Evolutionary conservation across 64 coral and sea anemone species (phyloP).

Genomic region (Pocillopora verrucosa): DNA sequence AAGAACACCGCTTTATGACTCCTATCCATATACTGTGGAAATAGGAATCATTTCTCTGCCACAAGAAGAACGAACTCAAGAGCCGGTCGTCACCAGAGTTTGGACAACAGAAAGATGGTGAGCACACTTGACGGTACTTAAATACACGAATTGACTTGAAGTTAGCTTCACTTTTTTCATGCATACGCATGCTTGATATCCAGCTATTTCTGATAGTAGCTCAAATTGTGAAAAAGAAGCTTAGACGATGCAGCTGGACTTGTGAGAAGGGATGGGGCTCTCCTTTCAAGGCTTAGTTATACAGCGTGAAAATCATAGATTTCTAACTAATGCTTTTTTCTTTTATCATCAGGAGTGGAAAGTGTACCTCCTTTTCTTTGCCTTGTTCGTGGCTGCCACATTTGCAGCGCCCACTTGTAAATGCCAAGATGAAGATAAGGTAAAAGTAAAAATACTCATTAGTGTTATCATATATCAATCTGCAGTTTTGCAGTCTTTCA

Average conservation of each 20-base stretch:
- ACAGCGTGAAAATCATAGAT: neutral
- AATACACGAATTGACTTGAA: neutral
- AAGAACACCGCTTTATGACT: neutral
- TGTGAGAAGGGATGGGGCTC: too few species aligned
- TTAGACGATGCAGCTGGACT: too few species aligned
- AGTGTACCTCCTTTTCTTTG: constrained; percentile 1
- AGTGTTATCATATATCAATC: neutral
- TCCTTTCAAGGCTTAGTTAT: neutral
- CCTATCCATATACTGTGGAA: neutral
- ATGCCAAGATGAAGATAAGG: constrained; percentile 17
- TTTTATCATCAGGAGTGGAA: constrained; percentile 10
- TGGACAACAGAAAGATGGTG: neutral
- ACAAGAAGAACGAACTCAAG: neutral
- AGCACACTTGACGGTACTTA: too few species aligned
- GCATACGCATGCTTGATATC: too few species aligned
- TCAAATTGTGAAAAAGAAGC: too few species aligned
- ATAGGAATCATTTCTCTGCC: neutral
- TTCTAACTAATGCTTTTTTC: neutral
- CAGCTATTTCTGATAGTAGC: too few species aligned
- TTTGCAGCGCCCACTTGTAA: neutral
- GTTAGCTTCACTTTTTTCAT: neutral
- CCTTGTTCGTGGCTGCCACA: neutral
- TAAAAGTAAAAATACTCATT: neutral
- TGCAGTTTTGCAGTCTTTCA: neutral
- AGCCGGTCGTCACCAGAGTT: too few species aligned